A percentile compares a stretch with the other conserved stretches of the same genome.
phyloP scores from a whole-genome alignment of 2,113 vertebrate genomes.

The Halichoeres trimaculatus region DNA sequence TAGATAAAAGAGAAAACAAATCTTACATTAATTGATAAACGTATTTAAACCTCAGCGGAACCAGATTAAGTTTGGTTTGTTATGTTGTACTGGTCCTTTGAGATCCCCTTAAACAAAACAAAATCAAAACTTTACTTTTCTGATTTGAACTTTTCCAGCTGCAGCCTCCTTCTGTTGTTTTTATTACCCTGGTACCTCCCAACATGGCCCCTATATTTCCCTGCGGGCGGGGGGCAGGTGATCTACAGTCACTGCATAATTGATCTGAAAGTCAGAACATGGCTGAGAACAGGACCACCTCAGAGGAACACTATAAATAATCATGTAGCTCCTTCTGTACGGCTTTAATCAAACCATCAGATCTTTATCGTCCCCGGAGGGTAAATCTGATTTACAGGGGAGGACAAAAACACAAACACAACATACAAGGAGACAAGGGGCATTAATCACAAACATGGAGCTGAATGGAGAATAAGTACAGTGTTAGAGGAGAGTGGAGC shows the following conservation, averaged over 20 bases:
- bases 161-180: neutral
- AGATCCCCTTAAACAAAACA: neutral
- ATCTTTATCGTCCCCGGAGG: neutral
- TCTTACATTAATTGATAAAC: too few species aligned
- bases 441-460: neutral
- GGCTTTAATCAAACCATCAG: neutral
- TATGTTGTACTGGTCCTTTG: neutral
- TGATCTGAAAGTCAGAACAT: neutral
- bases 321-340: neutral
- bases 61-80: too few species aligned
- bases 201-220: neutral
- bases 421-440: neutral
- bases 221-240: neutral
- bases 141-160: neutral
- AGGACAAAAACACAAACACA: conserved; percentile 1
- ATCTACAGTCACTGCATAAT: neutral
- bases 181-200: neutral
- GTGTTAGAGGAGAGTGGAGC: neutral
- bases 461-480: neutral
- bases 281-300: neutral
- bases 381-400: neutral
- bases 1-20: too few species aligned
- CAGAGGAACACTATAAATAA: neutral
- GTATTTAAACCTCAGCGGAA: too few species aligned
- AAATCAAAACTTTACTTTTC: neutral